Evolutionary conservation across 2,888 invertebrate genomes (phyloP).

Genomic region (Busseola fusca): DNA sequence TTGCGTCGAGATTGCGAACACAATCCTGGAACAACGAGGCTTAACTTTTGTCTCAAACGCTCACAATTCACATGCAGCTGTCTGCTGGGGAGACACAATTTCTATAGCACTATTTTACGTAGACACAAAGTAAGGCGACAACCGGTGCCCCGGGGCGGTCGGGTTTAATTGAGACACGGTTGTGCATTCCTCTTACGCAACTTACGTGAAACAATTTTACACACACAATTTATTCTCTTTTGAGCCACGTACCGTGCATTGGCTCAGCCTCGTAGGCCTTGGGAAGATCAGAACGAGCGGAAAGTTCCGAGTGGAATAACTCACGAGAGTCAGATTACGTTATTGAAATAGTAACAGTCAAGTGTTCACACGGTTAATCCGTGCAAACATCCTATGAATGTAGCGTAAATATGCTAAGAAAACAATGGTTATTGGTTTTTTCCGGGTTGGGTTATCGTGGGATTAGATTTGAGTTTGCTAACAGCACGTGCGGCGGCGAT

Average conservation of each 20-base stretch:
- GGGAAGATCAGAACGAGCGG: slow-evolving; percentile 63
- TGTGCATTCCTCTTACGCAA: slow-evolving; percentile 71
- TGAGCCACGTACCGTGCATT: slow-evolving; percentile 71
- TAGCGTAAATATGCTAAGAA: slow-evolving; percentile 79
- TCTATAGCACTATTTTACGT: slow-evolving; percentile 74
- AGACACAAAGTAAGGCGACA: slow-evolving; percentile 74
- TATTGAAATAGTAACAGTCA: slow-evolving; percentile 76
- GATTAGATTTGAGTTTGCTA: slow-evolving; percentile 75
- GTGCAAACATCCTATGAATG: slow-evolving; percentile 79
- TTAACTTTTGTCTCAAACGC: slow-evolving; percentile 77
- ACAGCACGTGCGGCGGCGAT: slow-evolving; percentile 78
- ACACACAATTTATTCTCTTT: slow-evolving; percentile 62
- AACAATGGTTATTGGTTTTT: slow-evolving; percentile 85
- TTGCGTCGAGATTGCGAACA: slow-evolving; percentile 71
- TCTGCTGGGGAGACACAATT: slow-evolving; percentile 66
- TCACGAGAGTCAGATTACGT: slow-evolving; percentile 73
- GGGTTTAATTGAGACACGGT: slow-evolving; percentile 77
- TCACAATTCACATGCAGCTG: slow-evolving; percentile 73
- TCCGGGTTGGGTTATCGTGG: slow-evolving; percentile 84
- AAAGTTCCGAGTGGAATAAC: slow-evolving; percentile 70
- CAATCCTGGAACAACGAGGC: slow-evolving; percentile 73
- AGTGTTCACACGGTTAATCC: slow-evolving; percentile 78
- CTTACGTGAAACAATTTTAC: slow-evolving; percentile 68
- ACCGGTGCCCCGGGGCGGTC: slow-evolving; percentile 68
- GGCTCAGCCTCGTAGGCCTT: slow-evolving; percentile 53